Conservation (phyloP, 2,113 vertebrate genomes). For the Ptilorrhoa leucosticta region DNA sequence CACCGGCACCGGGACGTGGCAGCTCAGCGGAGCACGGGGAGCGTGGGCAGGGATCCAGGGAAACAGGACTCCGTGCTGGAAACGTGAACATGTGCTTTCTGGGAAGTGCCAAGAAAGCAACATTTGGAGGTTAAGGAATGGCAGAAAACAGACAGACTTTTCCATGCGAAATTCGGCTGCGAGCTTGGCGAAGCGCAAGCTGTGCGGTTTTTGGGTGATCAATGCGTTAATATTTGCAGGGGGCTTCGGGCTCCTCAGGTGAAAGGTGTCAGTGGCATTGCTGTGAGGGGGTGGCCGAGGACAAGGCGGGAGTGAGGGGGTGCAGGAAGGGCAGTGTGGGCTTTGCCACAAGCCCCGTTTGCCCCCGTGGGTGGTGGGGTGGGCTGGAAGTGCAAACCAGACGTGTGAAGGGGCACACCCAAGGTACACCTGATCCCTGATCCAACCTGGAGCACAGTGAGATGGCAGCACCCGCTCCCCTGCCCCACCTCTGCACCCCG, state of each 20-base stretch:
- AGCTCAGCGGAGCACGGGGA: background rate
- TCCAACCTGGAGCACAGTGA: background rate
- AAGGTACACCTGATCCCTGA: no score
- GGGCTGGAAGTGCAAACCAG: background rate
- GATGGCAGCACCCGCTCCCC: accelerated
- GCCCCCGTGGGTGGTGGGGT: accelerated
- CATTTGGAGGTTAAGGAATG: slow-evolving; percentile 35
- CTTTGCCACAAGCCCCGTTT: background rate
- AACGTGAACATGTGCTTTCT: background rate
- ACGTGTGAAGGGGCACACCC: accelerated
- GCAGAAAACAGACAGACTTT: slow-evolving; percentile 34
- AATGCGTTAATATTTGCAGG: background rate
- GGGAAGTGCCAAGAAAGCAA: slow-evolving; percentile 23
- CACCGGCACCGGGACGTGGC: accelerated
- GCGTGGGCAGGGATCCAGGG: background rate
- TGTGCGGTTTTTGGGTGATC: background rate
- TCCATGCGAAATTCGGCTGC: background rate
- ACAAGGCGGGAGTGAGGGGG: accelerated
- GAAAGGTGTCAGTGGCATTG: background rate
- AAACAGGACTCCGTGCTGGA: background rate
- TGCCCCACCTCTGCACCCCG: background rate
- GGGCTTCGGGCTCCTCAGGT: background rate
- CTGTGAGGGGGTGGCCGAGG: accelerated
- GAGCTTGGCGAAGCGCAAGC: background rate
- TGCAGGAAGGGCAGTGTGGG: accelerated